Evolutionary conservation across 2,888 invertebrate species (phyloP).

Genomic region (Drosophila putrida): DNA sequence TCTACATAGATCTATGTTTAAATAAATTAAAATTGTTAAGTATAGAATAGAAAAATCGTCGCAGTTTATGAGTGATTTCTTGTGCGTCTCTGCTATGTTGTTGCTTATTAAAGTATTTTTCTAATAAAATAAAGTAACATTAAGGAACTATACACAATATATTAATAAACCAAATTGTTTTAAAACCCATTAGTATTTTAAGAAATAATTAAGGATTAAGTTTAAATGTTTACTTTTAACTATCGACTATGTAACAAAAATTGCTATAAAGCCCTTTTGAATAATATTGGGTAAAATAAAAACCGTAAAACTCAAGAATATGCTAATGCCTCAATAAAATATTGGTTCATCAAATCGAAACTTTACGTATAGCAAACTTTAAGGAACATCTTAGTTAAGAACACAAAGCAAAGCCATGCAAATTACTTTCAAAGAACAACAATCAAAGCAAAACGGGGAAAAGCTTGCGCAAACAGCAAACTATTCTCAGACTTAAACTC

Average conservation of each 20-base stretch:
- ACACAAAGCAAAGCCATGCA: conserved; percentile 41
- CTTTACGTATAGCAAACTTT: conserved; percentile 41
- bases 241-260: not conserved
- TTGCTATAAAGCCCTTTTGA: not conserved
- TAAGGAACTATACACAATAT: no score
- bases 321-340: conserved; percentile 16
- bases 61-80: conserved; percentile 1
- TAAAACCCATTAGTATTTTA: not conserved
- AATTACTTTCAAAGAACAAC: conserved; percentile 41
- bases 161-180: not conserved
- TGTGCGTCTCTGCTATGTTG: conserved; percentile 26
- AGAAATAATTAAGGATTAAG: not conserved
- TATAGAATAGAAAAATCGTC: conserved; percentile 6
- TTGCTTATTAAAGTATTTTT: conserved; percentile 17
- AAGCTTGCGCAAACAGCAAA: conserved; percentile 36
- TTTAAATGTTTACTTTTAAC: not conserved
- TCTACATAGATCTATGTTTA: conserved; percentile 1
- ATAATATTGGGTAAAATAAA: not conserved
- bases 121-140: no score
- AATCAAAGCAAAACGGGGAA: conserved; percentile 10
- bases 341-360: conserved; percentile 31
- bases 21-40: not conserved
- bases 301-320: no score
- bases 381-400: conserved; percentile 16
- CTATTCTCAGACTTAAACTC: conserved; percentile 20